Conservation (phyloP, 2,797 vertebrate genomes). For the Lophura swinhoii region DNA sequence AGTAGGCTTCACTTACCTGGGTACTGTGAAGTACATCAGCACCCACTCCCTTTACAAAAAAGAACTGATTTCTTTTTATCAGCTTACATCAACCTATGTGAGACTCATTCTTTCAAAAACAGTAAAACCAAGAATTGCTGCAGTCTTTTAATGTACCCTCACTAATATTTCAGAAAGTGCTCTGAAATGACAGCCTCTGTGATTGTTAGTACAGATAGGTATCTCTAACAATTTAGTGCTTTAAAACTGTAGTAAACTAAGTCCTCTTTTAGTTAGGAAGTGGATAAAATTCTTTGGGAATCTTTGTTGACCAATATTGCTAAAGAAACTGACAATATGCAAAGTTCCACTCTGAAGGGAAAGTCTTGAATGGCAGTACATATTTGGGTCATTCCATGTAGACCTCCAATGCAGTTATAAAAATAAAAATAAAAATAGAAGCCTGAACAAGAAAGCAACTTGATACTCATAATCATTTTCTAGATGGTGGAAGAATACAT, state of each 20-base stretch:
- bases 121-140: not conserved
- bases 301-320: not conserved
- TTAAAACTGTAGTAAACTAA: not conserved
- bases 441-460: not conserved
- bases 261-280: not conserved
- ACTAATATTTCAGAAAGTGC: not conserved
- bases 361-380: not conserved
- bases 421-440: not conserved
- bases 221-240: not conserved
- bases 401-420: not conserved
- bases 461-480: not conserved
- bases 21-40: not conserved
- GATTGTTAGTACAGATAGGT: not conserved
- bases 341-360: not conserved
- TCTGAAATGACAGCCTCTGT: not conserved
- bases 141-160: not conserved
- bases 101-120: not conserved
- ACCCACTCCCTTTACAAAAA: not conserved
- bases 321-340: not conserved
- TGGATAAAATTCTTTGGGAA: rapidly evolving
- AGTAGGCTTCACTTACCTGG: not conserved
- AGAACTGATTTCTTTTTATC: not conserved
- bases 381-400: not conserved
- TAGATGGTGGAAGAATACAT: not conserved
- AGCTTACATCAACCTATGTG: not conserved